Percentiles rank a stretch among this genome's conserved stretches.
These are phyloP conservation scores for Sphenodon punctatus DNA, from an alignment of 2,797 vertebrate genomes.

Conservation along the genomic window DNA sequence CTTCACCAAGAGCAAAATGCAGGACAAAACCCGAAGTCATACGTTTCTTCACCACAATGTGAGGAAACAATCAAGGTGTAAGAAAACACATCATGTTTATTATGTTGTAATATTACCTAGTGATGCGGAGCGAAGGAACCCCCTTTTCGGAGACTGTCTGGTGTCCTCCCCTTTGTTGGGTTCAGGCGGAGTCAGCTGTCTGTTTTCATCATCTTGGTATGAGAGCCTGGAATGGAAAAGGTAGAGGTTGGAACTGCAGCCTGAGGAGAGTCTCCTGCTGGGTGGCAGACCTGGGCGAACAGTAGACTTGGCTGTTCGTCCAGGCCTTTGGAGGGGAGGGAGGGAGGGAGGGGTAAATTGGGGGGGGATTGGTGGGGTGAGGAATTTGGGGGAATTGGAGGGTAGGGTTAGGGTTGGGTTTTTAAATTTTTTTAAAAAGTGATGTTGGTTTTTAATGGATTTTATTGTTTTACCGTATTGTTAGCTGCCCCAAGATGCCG, in stretches of 20 bases:
- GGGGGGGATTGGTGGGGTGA: too few species aligned
- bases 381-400: not conserved
- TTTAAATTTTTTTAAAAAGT: too few species aligned
- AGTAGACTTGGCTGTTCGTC: too few species aligned
- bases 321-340: too few species aligned
- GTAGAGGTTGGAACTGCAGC: not conserved
- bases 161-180: constrained; percentile 76
- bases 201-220: constrained; percentile 91
- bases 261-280: not conserved
- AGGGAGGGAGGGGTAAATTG: too few species aligned
- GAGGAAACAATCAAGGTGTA: not conserved
- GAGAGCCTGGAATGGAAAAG: constrained; percentile 82
- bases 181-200: constrained; percentile 89
- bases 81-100: not conserved
- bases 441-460: too few species aligned
- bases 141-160: constrained; percentile 86
- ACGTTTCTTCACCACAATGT: not conserved
- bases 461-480: too few species aligned
- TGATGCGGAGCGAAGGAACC: constrained; percentile 91
- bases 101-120: constrained; percentile 76
- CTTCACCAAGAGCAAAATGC: not conserved
- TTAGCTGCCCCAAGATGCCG: too few species aligned
- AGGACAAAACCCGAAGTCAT: not conserved
- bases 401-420: too few species aligned
- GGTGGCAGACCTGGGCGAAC: too few species aligned